Conservation (phyloP, 2,888 invertebrate species). For the Rosalia funebris region DNA sequence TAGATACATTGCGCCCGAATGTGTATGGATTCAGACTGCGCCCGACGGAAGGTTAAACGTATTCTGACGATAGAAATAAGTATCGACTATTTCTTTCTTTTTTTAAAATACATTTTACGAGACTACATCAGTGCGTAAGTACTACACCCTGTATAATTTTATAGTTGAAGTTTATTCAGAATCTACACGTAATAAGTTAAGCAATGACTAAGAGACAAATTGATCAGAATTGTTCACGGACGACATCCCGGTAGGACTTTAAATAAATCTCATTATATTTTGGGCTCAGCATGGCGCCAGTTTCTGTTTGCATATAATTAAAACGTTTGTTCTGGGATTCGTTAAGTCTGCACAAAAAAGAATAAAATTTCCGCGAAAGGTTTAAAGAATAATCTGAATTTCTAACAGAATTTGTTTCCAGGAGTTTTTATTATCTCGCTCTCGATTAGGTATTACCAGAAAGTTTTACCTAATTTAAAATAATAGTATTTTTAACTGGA, state of each 20-base stretch:
- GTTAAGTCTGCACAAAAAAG: conserved; percentile 3
- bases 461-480: background rate
- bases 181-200: no score
- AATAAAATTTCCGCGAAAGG: background rate
- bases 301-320: conserved; percentile 30
- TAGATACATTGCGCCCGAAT: no score
- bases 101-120: no score
- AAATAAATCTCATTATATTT: conserved; percentile 31
- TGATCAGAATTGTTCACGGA: conserved; percentile 17
- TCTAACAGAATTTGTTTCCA: background rate
- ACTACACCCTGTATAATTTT: no score
- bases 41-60: no score
- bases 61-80: no score
- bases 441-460: background rate
- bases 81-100: no score
- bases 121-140: no score
- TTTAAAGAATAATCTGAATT: conserved; percentile 4
- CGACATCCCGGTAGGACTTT: conserved; percentile 9
- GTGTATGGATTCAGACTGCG: no score
- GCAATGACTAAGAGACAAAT: background rate
- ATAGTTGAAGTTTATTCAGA: no score
- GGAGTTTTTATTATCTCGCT: background rate
- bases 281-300: conserved; percentile 20
- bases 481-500: no score
- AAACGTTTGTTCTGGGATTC: conserved; percentile 14